These are phyloP conservation scores for Acrobasis repandana DNA, from an alignment of 2,888 invertebrate genomes.

Conservation along the genomic window DNA sequence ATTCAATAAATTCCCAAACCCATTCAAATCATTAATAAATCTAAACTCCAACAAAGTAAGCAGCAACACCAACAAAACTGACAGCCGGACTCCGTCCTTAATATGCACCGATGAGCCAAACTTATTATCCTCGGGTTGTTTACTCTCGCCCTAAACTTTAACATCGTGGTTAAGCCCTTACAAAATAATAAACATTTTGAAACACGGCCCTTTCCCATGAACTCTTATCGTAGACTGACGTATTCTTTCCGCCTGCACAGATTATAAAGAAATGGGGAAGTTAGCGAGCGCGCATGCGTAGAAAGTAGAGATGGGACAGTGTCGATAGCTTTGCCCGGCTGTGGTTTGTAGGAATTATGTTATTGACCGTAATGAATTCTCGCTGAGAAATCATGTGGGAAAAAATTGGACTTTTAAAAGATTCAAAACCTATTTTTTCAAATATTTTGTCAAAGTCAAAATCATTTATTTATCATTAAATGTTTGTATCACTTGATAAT, in stretches of 20 bases:
- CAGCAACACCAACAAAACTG: background rate
- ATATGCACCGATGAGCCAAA: background rate
- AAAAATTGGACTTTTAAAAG: too few species aligned
- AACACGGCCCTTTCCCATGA: background rate
- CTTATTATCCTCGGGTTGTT: background rate
- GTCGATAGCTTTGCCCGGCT: conserved; percentile 34
- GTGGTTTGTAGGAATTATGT: background rate
- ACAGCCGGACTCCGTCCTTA: background rate
- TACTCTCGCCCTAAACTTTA: background rate
- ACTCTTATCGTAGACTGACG: background rate
- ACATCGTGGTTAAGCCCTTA: background rate
- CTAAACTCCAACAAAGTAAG: background rate
- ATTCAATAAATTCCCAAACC: background rate
- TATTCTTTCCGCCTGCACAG: background rate
- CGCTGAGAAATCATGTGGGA: too few species aligned
- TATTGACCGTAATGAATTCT: background rate
- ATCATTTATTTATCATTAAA: too few species aligned
- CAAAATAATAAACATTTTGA: background rate
- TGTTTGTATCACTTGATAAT: too few species aligned
- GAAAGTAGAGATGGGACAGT: conserved; percentile 39
- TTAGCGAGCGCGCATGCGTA: conserved; percentile 49
- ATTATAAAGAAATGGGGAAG: background rate
- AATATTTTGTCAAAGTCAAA: too few species aligned
- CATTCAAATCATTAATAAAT: background rate
- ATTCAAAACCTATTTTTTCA: too few species aligned